Percentiles rank a stretch among this genome's conserved stretches.
phyloP scores from a whole-genome alignment of 2,888 invertebrate genomes.

The Xylota segnis region DNA sequence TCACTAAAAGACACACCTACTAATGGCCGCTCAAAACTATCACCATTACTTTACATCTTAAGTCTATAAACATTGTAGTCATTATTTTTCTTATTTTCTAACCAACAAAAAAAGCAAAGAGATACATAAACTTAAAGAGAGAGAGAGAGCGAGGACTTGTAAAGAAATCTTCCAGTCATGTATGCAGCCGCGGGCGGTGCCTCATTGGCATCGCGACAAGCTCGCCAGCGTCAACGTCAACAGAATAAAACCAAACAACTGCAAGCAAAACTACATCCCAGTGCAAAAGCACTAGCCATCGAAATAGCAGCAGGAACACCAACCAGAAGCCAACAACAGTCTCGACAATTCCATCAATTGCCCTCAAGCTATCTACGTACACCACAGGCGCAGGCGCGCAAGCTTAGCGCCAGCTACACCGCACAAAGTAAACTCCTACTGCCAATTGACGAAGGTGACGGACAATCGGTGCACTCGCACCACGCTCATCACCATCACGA shows the following conservation, averaged over 20 bases:
- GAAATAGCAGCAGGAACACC: slow-evolving; percentile 82
- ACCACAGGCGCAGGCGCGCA: slow-evolving; percentile 83
- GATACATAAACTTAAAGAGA: neutral
- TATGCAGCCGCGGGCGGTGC: slow-evolving; percentile 96
- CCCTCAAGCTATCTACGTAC: slow-evolving; percentile 84
- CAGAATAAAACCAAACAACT: slow-evolving; percentile 85
- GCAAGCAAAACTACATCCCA: slow-evolving; percentile 86
- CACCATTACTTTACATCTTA: slow-evolving; percentile 13
- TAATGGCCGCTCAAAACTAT: slow-evolving; percentile 39
- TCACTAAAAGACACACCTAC: slow-evolving; percentile 3
- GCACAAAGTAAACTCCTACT: slow-evolving; percentile 84
- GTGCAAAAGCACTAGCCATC: slow-evolving; percentile 79
- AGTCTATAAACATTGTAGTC: neutral
- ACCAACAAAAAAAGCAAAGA: neutral
- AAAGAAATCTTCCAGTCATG: slow-evolving; percentile 85
- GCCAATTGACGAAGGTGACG: slow-evolving; percentile 84
- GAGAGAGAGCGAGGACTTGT: slow-evolving; percentile 1
- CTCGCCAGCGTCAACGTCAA: slow-evolving; percentile 87
- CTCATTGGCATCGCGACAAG: slow-evolving; percentile 93
- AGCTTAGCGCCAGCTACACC: slow-evolving; percentile 84
- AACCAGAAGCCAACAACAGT: slow-evolving; percentile 81
- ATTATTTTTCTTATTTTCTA: slow-evolving; percentile 13
- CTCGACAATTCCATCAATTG: slow-evolving; percentile 86
- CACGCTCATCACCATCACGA: slow-evolving; percentile 79
- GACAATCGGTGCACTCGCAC: slow-evolving; percentile 81